A percentile compares a stretch with the other conserved stretches of the same genome.
These are phyloP conservation scores for Drosophila micromelanica DNA, from an alignment of 1,140 invertebrate genomes.

Conservation along the genomic window DNA sequence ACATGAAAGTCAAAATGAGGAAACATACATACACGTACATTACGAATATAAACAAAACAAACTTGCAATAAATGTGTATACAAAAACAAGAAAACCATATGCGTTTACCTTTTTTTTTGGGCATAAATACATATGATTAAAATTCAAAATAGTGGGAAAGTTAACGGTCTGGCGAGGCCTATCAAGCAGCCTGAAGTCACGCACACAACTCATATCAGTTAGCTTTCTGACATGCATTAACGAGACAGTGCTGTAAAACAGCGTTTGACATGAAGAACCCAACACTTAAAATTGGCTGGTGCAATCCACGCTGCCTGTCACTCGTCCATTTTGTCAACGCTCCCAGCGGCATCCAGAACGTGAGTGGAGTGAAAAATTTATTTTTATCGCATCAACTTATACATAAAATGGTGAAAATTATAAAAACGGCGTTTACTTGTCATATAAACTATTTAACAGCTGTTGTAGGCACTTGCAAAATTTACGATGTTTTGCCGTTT, in stretches of 20 bases:
- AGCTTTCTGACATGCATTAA: neutral
- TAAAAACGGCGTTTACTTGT: neutral
- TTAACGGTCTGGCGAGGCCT: neutral
- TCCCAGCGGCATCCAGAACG: conserved; percentile 91
- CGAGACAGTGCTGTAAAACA: conserved; percentile 2
- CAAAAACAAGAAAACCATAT: conserved; percentile 48
- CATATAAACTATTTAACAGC: no score
- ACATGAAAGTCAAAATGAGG: conserved; percentile 50
- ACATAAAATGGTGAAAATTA: neutral
- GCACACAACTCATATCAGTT: no score
- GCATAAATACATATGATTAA: neutral
- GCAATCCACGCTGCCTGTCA: conserved; percentile 14
- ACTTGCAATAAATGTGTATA: conserved; percentile 82
- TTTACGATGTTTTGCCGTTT: neutral
- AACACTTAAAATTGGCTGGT: conserved; percentile 2
- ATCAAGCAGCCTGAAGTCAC: neutral
- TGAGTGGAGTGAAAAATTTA: conserved; percentile 84
- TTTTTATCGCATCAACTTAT: neutral
- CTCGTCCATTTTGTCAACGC: conserved; percentile 85
- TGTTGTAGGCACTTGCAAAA: no score
- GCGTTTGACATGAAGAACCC: neutral
- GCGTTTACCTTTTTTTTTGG: neutral
- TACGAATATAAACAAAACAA: conserved; percentile 73
- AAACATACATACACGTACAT: conserved; percentile 75
- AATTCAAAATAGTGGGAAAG: conserved; percentile 31